Evolutionary conservation across 2,797 vertebrate genomes (phyloP), one percentile per base, ranked within the genome.

Genomic region (Melanogrammus aeglefinus): DNA sequence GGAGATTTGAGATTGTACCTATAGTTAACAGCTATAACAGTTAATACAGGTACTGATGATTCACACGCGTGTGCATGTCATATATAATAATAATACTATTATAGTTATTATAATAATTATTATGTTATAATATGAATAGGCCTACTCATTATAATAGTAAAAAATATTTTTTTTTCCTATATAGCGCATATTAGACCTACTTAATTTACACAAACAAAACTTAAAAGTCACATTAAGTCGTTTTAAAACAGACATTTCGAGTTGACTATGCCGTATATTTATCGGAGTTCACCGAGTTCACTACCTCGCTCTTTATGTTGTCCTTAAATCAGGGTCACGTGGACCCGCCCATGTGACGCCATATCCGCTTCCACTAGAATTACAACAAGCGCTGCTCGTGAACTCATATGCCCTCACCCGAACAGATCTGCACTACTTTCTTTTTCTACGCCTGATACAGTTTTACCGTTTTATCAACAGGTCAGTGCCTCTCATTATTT

Each of bases 291-390:
- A 71, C 12, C 29, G 69, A 27, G 69, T 71, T 71, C 69, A 29
- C 69, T 36, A n/a, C 13, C 8, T 70, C 36, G 24, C 73, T 41
- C 76, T 73, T 51, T 36, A 16, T 69, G 57, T 83, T 93, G 91
- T 92, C 92, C 92, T 93, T 85, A 92, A 90, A 90, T 77, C 81
- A 73, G 86, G 91, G 90, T 93, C 91, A 88, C 57, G 78, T 84
- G 84, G 77, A 88, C 80, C 87, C 92, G 90, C 92, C 91, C 90
- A 88, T 82, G 84, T 71, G 69, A 71, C 69, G 82, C 81, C 81
- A 87, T 77, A 85, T 92, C 90, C 88, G 90, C 84, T 89, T 91
- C 89, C 91, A 82, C 74, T 16, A 39, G 2, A 83, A 74, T 76
- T 63, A 77, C 38, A 78, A 63, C 57, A 18, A 77, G 73, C 76